These are phyloP conservation scores for Corapipo altera DNA, from an alignment of 2,113 vertebrate genomes.

Conservation along the genomic window DNA sequence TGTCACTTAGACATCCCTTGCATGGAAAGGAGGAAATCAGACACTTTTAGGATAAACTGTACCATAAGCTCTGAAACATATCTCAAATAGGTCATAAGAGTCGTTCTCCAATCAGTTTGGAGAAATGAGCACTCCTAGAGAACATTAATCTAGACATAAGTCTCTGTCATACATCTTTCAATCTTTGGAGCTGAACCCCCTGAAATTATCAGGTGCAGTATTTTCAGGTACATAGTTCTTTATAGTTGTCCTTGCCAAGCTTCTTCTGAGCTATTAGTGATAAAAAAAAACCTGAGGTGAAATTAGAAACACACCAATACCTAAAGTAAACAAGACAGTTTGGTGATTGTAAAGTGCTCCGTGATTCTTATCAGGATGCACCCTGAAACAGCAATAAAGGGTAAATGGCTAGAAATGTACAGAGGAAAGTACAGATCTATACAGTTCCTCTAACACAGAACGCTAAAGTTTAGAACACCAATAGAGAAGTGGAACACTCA, in stretches of 20 bases:
- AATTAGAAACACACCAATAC: not conserved
- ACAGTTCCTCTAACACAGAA: not conserved
- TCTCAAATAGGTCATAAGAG: not conserved
- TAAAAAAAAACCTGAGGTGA: not conserved
- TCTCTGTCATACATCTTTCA: not conserved
- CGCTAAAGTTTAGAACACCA: fast-evolving
- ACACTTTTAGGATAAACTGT: not conserved
- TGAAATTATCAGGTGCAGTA: not conserved
- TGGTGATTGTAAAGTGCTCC: not conserved
- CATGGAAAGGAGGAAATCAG: not conserved
- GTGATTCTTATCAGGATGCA: not conserved
- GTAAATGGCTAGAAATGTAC: not conserved
- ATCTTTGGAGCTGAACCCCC: not conserved
- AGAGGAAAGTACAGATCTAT: not conserved
- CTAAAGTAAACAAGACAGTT: not conserved
- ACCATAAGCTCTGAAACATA: not conserved
- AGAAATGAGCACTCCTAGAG: not conserved
- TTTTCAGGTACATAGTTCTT: not conserved
- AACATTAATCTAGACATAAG: not conserved
- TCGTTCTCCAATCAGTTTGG: not conserved
- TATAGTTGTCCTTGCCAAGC: not conserved
- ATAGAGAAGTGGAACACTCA: not conserved
- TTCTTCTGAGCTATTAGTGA: not conserved
- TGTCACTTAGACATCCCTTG: not conserved
- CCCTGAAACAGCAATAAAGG: not conserved